phyloP scores from a whole-genome alignment of 2,888 invertebrate genomes.

The Andrena chrysosceles region DNA sequence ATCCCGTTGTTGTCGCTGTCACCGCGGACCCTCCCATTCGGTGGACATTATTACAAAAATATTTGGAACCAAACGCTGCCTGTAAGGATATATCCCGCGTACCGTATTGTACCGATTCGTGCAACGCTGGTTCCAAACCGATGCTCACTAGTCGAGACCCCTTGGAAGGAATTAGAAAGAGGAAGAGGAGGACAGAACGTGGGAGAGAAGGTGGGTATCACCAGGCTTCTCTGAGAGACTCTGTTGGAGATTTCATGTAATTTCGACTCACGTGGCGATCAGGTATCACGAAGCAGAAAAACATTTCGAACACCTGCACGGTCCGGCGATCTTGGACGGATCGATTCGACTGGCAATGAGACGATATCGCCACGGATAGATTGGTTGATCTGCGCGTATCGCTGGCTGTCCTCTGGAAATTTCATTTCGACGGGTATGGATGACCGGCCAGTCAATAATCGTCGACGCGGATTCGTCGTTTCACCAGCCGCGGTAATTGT shows the following conservation, averaged over 20 bases:
- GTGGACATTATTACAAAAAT: constrained; percentile 82
- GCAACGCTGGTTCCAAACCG: constrained; percentile 45
- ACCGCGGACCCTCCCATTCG: constrained; percentile 73
- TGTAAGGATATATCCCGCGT: constrained; percentile 41
- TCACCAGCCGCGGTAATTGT: constrained; percentile 39
- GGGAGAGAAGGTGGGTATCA: constrained; percentile 14
- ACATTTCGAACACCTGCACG: constrained; percentile 70
- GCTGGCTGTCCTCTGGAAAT: constrained; percentile 21
- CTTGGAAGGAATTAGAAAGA: constrained; percentile 8
- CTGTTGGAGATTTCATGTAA: constrained; percentile 67
- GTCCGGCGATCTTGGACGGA: constrained; percentile 31
- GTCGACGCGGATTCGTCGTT: constrained; percentile 17
- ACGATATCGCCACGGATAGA: not conserved
- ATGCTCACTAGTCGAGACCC: constrained; percentile 27
- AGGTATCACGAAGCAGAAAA: constrained; percentile 62
- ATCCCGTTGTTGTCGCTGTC: constrained; percentile 82
- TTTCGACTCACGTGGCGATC: constrained; percentile 56
- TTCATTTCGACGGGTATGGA: constrained; percentile 42
- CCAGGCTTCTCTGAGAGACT: constrained; percentile 18
- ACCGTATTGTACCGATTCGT: constrained; percentile 56
- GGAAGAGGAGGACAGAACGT: not conserved
- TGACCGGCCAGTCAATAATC: constrained; percentile 45
- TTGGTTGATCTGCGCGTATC: constrained; percentile 43
- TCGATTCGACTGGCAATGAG: not conserved
- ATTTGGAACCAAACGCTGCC: constrained; percentile 75